phyloP scores from a whole-genome alignment of 2,797 vertebrate species.

The Neosilurus mollespiculum region DNA sequence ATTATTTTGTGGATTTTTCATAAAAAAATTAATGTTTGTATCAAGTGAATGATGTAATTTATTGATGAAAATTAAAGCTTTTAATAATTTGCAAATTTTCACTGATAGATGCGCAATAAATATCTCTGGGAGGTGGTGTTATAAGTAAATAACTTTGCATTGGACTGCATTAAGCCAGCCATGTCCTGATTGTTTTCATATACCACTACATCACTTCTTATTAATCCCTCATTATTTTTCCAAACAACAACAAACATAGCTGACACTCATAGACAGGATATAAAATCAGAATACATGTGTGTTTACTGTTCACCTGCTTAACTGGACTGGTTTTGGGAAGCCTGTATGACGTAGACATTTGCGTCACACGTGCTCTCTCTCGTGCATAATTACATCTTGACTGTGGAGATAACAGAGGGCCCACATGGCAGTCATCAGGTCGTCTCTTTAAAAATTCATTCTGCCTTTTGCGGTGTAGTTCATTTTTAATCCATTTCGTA shows the following conservation, averaged over 20 bases:
- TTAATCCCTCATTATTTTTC: not conserved
- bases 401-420: slow-evolving; percentile 33
- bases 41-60: not conserved
- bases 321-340: slow-evolving; percentile 54
- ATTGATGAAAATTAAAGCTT: not conserved
- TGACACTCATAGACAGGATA: not conserved
- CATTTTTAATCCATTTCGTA: slow-evolving; percentile 63
- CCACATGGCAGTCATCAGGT: slow-evolving; percentile 61
- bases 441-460: slow-evolving; percentile 73
- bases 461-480: slow-evolving; percentile 74
- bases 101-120: not conserved
- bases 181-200: not conserved
- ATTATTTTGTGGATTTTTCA: not conserved
- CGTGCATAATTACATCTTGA: slow-evolving; percentile 37
- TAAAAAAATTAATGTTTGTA: not conserved
- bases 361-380: slow-evolving; percentile 27
- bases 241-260: not conserved
- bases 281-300: not conserved
- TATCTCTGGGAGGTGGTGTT: not conserved
- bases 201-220: too few species aligned
- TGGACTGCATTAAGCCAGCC: not conserved
- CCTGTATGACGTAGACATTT: slow-evolving; percentile 52
- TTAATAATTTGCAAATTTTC: not conserved
- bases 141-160: not conserved
- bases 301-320: slow-evolving; percentile 62